Conservation (phyloP, 2,797 vertebrate species). For the Galaxias olidus region DNA sequence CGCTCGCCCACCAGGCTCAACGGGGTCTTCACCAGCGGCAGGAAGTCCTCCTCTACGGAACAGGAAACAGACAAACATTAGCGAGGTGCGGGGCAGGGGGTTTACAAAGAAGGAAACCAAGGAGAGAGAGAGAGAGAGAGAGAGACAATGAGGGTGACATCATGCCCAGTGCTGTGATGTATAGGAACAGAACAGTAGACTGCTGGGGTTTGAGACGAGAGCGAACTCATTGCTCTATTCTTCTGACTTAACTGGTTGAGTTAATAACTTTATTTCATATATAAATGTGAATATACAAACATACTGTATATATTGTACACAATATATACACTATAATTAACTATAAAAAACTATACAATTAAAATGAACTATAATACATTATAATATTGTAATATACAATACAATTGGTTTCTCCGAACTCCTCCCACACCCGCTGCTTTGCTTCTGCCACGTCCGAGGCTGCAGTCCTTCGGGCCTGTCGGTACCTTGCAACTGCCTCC, state of each 20-base stretch:
- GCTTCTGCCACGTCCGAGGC: too few species aligned
- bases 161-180: not conserved
- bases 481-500: too few species aligned
- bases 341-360: too few species aligned
- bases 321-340: too few species aligned
- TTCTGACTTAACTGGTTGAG: not conserved
- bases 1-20: conserved; percentile 82
- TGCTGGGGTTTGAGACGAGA: not conserved
- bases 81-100: not conserved
- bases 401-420: too few species aligned
- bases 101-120: too few species aligned
- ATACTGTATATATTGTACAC: too few species aligned
- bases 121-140: not conserved
- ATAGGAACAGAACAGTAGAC: too few species aligned
- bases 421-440: too few species aligned
- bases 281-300: not conserved
- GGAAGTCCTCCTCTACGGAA: conserved; percentile 76
- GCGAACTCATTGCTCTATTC: not conserved
- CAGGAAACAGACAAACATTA: conserved; percentile 37
- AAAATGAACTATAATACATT: too few species aligned
- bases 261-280: not conserved
- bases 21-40: conserved; percentile 82
- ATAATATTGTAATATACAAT: too few species aligned
- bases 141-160: conserved; percentile 10
- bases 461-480: too few species aligned